Evolutionary conservation across 2,888 invertebrate genomes (phyloP).

Genomic region (Platycheirus albimanus): DNA sequence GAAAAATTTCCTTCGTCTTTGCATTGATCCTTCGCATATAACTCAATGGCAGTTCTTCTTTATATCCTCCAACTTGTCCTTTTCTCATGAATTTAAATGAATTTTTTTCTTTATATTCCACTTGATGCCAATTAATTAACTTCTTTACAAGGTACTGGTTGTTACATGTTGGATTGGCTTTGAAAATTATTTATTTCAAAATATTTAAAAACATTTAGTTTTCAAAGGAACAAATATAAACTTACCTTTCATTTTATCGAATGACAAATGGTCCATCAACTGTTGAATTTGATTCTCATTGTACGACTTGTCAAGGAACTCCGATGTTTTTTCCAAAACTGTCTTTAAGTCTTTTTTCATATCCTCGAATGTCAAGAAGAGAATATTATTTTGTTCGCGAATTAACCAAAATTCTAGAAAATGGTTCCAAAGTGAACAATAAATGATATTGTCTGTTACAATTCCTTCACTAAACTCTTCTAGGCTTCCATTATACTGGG

Average conservation of each 20-base stretch:
- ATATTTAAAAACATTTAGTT: too few relatives aligned
- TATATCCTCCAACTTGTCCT: slow-evolving; percentile 31
- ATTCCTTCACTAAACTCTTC: slow-evolving; percentile 79
- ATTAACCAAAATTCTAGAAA: slow-evolving; percentile 77
- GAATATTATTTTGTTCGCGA: slow-evolving; percentile 75
- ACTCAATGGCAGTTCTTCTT: slow-evolving; percentile 4
- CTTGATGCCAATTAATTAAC: not conserved
- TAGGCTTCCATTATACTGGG: slow-evolving; percentile 84
- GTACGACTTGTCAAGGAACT: slow-evolving; percentile 64
- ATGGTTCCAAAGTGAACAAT: slow-evolving; percentile 75
- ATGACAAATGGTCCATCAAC: slow-evolving; percentile 65
- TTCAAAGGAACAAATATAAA: too few relatives aligned
- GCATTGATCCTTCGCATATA: slow-evolving; percentile 17
- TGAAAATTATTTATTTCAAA: too few relatives aligned
- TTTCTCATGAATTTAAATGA: slow-evolving; percentile 42
- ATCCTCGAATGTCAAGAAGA: slow-evolving; percentile 77
- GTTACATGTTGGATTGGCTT: slow-evolving; percentile 32
- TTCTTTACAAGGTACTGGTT: slow-evolving; percentile 28
- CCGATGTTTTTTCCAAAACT: slow-evolving; percentile 70
- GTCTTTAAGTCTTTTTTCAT: slow-evolving; percentile 75
- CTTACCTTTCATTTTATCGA: slow-evolving; percentile 69
- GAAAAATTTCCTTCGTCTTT: slow-evolving; percentile 21
- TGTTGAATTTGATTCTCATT: slow-evolving; percentile 33
- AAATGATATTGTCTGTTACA: slow-evolving; percentile 40
- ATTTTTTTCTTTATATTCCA: slow-evolving; percentile 8